Evolutionary conservation across 2,888 invertebrate species (phyloP).

Genomic region (Drosophila engyochracea): DNA sequence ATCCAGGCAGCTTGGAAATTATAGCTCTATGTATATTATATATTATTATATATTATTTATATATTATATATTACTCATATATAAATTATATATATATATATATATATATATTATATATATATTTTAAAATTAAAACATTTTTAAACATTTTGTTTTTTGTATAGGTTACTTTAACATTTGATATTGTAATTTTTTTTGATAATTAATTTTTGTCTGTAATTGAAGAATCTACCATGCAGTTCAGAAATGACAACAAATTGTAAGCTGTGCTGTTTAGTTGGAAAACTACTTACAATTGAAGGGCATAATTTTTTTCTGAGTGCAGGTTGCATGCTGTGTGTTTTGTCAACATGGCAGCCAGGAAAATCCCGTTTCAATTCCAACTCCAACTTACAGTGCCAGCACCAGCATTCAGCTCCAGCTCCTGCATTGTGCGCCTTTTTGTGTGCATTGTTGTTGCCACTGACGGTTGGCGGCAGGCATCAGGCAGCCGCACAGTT

Average conservation of each 20-base stretch:
- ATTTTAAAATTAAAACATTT: background rate
- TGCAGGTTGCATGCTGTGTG: slow-evolving; percentile 45
- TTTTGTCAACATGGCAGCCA: slow-evolving; percentile 59
- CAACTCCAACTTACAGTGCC: slow-evolving; percentile 2
- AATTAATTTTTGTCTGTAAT: background rate
- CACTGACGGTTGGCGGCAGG: slow-evolving; percentile 16
- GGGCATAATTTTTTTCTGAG: background rate
- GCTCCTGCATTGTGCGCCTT: slow-evolving; percentile 70
- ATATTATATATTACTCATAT: too few relatives aligned
- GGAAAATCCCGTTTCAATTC: slow-evolving; percentile 41
- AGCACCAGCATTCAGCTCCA: slow-evolving; percentile 14
- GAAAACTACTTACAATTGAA: background rate
- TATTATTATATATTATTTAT: background rate
- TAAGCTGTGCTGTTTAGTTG: background rate
- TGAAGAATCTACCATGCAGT: background rate
- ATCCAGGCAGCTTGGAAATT: background rate
- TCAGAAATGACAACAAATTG: background rate
- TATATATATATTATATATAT: too few relatives aligned
- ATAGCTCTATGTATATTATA: too few relatives aligned
- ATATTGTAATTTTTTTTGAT: background rate
- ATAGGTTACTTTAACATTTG: background rate
- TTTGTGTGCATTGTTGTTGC: slow-evolving; percentile 70
- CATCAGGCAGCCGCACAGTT: slow-evolving; percentile 56
- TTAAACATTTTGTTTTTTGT: background rate
- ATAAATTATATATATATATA: background rate